Percentiles rank a stretch among this genome's conserved stretches.
Evolutionary conservation across 2,113 vertebrate genomes (phyloP).

Genomic region (Pedionomus torquatus): DNA sequence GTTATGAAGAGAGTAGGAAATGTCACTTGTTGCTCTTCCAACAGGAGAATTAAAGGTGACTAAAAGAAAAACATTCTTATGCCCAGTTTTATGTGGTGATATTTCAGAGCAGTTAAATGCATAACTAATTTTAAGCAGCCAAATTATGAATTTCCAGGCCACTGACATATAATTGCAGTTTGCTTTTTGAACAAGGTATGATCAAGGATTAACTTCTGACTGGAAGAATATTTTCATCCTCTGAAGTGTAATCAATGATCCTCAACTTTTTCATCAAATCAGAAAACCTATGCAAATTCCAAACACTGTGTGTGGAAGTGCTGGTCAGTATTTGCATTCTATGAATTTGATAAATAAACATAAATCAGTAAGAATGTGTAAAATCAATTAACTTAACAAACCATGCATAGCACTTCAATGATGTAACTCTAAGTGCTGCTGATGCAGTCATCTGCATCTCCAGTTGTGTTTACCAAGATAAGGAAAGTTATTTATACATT

Average conservation of each 20-base stretch:
- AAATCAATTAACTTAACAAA: slow-evolving; percentile 73
- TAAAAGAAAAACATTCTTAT: not conserved
- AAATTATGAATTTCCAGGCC: slow-evolving; percentile 16
- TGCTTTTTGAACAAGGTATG: not conserved
- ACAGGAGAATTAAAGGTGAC: not conserved
- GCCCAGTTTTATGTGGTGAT: not conserved
- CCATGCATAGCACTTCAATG: not conserved
- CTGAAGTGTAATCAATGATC: not conserved
- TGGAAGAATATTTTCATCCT: slow-evolving; percentile 12
- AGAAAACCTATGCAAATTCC: not conserved
- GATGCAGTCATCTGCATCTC: slow-evolving; percentile 10
- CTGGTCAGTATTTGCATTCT: slow-evolving; percentile 61
- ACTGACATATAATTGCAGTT: not conserved
- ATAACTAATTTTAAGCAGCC: not conserved
- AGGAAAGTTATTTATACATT: not conserved
- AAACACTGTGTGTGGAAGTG: not conserved
- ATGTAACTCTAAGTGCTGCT: slow-evolving; percentile 29
- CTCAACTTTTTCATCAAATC: not conserved
- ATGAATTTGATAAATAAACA: slow-evolving; percentile 48
- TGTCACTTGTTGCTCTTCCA: not conserved
- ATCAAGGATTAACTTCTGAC: not conserved
- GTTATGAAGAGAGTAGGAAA: not conserved
- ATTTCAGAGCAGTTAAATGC: not conserved
- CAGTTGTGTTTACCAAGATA: slow-evolving; percentile 28
- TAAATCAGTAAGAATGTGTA: slow-evolving; percentile 39